These are phyloP conservation scores for Gadopsis marmoratus DNA, from an alignment of 2,797 vertebrate genomes.

Conservation along the genomic window DNA sequence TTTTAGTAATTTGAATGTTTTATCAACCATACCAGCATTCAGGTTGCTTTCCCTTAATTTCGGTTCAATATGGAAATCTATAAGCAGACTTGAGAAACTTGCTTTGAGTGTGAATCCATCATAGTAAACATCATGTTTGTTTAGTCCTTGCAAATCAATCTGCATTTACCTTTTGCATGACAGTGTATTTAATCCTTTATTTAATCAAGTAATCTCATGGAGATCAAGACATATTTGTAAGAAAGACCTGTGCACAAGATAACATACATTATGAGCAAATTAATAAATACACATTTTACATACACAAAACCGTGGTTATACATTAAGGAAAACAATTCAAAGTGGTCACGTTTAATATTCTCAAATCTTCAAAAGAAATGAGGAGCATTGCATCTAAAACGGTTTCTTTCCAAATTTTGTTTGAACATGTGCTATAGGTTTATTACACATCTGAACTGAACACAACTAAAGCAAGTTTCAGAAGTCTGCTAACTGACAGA, in stretches of 20 bases:
- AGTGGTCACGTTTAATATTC: too few species aligned
- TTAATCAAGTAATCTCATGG: background rate
- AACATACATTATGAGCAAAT: too few species aligned
- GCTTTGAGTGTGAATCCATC: background rate
- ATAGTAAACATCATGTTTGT: background rate
- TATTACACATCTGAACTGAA: too few species aligned
- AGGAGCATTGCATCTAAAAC: too few species aligned
- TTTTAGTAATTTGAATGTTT: background rate
- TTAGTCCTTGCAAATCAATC: background rate
- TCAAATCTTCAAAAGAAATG: too few species aligned
- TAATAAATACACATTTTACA: too few species aligned
- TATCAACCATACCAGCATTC: background rate
- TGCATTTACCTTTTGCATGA: background rate
- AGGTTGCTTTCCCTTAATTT: conserved; percentile 8
- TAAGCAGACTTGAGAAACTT: background rate
- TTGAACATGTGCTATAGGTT: background rate
- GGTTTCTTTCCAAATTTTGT: too few species aligned
- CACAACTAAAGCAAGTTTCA: background rate
- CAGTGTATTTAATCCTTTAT: background rate
- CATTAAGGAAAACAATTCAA: too few species aligned
- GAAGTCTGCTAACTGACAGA: background rate
- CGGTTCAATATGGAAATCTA: background rate
- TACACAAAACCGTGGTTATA: too few species aligned
- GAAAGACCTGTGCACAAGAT: background rate
- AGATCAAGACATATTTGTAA: background rate